Evolutionary conservation across 1,140 invertebrate species (phyloP), one percentile per base, ranked within the genome.

Genomic region (Anoplolepis gracilipes): DNA sequence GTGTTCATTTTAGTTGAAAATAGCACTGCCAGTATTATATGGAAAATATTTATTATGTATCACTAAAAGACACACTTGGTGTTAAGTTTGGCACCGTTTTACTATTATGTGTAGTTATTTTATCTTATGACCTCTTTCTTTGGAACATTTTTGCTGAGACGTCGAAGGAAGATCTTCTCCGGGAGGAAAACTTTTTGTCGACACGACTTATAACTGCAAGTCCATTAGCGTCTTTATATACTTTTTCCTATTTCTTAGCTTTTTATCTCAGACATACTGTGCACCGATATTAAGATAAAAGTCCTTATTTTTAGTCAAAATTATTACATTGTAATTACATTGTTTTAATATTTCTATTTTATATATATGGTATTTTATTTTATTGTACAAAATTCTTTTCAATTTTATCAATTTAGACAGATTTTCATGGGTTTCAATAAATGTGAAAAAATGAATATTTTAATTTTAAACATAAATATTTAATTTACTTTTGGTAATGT

Each of bases 221-320:
- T 72, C 25, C 78, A 81, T 82, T 72, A 82, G 22, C 22, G 33
- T 42, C 19, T 59, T 72, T 72, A 82, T 46, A 46, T 59, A 72
- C 8, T 59, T 72, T 30, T 72, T 72, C 36, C 30, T 42, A 39
- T 42, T 28, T 59, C 30, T 59, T 57, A 59, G 3, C 39, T 72
- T 72, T 72, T 59, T 82, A 13, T 16, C 25, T 49, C 22, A 3
- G 16, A 10, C 13, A 72, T 8, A 13, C 30, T 72, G 25, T 72
- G 42, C 39, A 46, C 28, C 25, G 11, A 7, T 28, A 30, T 33
- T 16, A 11, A 28, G 16, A 25, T 2, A 55, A 19, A 39, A 39
- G 28, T 1, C 0, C 11, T 82, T 42, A 72, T 1, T 55, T 72
- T 6, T 39, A 25, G 5, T 28, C 25, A 5, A 3, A 42, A 57